Conservation (phyloP, 2,113 vertebrate species). For the Bubo blakistoni region DNA sequence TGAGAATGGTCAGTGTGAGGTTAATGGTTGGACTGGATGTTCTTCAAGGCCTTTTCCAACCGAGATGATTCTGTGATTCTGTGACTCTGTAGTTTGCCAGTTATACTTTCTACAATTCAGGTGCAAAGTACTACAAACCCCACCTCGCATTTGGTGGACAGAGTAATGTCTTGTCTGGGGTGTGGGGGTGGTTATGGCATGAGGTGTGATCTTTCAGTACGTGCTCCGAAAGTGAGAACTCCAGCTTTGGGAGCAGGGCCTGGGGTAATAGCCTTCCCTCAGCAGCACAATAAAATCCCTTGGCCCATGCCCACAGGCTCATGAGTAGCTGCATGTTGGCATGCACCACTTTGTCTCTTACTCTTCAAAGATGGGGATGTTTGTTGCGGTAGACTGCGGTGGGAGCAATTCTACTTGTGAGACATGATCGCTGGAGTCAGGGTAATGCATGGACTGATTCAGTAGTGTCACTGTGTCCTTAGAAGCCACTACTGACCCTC, state of each 20-base stretch:
- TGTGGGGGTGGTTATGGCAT: neutral
- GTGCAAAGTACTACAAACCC: neutral
- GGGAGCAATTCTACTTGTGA: neutral
- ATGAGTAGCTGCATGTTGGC: neutral
- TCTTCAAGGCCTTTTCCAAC: no score
- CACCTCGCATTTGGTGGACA: neutral
- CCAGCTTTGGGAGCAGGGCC: neutral
- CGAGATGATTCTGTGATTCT: no score
- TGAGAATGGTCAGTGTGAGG: no score
- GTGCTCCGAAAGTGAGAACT: rapidly evolving
- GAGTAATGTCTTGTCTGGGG: neutral
- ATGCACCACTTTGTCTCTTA: neutral
- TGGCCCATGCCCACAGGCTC: neutral
- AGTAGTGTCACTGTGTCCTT: neutral
- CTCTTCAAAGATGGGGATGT: neutral
- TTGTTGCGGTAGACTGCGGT: neutral
- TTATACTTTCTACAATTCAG: neutral
- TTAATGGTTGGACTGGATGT: no score
- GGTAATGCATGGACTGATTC: neutral
- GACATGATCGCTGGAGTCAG: neutral
- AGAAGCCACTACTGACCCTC: neutral
- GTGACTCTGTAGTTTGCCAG: neutral
- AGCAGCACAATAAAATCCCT: neutral
- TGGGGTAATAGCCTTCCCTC: neutral
- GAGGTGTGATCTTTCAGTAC: neutral